Base-by-base conservation (phyloP, 2,888 invertebrate genomes). In the Habroteleia sp. region DNA sequence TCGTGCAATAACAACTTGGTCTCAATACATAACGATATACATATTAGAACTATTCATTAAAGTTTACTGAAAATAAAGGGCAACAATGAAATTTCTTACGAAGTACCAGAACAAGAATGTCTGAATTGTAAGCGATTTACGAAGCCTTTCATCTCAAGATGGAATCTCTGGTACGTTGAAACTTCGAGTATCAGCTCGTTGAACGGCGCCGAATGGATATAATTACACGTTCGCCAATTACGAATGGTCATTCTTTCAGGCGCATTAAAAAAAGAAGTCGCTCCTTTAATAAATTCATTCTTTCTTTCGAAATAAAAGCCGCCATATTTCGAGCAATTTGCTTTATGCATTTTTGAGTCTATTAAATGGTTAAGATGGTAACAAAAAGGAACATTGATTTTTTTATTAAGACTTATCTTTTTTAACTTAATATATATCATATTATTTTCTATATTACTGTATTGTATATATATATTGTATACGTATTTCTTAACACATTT, bases 121-220 rank as follows among this genome's bases (percentile, higher is more conserved):
- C 66, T 66, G 71, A 75, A 71, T 75, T 71, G 71, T 75, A 69
- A 75, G 71, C 60, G 71, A 71, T 71, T 75, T 60, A 44, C 65
- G 54, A 66, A 71, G 62, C 58, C 75, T 75, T 72, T 71, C 76
- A 71, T 75, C 75, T 71, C 62, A 54, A 72, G 75, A 63, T 76
- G 76, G 76, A 71, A 76, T 76, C 72, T 76, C 60, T 63, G 76
- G 76, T 72, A 72, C 76, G 76, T 72, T 66, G 56, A 66, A 72
- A 76, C 76, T 72, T 72, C 56, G 71, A 66, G 76, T 72, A 72
- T 72, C 62, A 72, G 76, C 76, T 76, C 76, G 76, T 76, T 76
- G 72, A 76, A 76, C 72, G 76, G 71, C 76, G 76, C n/a, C 76
- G 76, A 76, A 76, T 72, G 71, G 66, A 72, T 71, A 72, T 76